phyloP scores from a whole-genome alignment of 1,140 invertebrate genomes.

The Vollenhovia emeryi region DNA sequence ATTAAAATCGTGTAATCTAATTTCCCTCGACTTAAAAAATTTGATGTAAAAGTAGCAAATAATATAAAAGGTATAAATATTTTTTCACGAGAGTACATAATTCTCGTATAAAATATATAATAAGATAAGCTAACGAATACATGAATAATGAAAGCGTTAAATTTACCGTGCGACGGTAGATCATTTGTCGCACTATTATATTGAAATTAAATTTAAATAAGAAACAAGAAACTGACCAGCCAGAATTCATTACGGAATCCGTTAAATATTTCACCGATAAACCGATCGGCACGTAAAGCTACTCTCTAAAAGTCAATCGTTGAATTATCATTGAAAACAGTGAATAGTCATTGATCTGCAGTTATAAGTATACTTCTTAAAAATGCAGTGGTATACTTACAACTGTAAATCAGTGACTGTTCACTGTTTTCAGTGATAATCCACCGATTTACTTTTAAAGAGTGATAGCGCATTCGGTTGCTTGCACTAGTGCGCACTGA shows the following conservation, averaged over 20 bases:
- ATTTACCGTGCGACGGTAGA: neutral
- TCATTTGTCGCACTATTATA: neutral
- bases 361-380: too few relatives aligned
- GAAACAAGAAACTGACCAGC: neutral
- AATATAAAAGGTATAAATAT: neutral
- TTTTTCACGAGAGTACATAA: neutral
- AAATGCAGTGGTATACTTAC: too few relatives aligned
- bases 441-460: too few relatives aligned
- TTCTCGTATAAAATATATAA: neutral
- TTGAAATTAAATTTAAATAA: neutral
- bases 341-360: too few relatives aligned
- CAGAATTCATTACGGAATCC: neutral
- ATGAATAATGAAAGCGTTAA: neutral
- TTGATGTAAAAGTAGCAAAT: neutral
- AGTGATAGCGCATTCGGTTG: too few relatives aligned
- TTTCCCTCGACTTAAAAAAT: neutral
- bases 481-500: too few relatives aligned
- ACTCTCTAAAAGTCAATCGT: too few relatives aligned
- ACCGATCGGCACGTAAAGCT: neutral
- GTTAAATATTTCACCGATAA: neutral
- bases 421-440: too few relatives aligned
- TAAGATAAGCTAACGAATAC: neutral
- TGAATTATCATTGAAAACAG: too few relatives aligned
- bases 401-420: too few relatives aligned
- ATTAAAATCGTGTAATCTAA: neutral